Percentiles rank a stretch among this genome's conserved stretches.
Conservation (phyloP, 2,113 vertebrate genomes). For the Kryptolebias marmoratus region DNA sequence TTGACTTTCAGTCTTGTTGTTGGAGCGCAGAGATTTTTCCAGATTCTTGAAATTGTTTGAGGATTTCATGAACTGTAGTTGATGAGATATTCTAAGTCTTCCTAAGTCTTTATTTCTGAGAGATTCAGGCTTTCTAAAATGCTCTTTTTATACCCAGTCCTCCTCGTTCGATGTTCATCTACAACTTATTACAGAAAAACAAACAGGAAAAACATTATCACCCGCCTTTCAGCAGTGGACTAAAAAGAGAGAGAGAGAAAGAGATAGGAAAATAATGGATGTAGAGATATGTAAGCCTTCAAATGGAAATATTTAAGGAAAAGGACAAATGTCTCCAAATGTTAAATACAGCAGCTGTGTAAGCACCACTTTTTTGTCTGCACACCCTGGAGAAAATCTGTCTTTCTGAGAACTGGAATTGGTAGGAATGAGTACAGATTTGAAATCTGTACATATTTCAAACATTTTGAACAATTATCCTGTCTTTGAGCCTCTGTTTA, state of each 20-base stretch:
- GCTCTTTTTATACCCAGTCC: too few relatives aligned
- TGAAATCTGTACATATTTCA: not conserved
- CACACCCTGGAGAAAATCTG: not conserved
- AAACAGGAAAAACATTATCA: too few relatives aligned
- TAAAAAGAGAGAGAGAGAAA: not conserved
- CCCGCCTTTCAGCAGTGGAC: not conserved
- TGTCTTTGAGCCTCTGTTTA: not conserved
- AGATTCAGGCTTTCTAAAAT: too few relatives aligned
- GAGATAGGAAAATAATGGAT: not conserved
- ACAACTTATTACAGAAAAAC: too few relatives aligned
- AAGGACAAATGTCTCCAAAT: conserved; percentile 1
- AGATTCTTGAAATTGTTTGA: too few relatives aligned
- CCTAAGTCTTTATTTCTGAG: too few relatives aligned
- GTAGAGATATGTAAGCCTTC: not conserved
- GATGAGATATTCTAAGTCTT: too few relatives aligned
- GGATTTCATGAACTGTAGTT: too few relatives aligned
- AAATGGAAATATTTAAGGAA: conserved; percentile 25
- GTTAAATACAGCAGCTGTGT: not conserved
- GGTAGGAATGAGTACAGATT: not conserved
- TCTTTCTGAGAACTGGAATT: not conserved
- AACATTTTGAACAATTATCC: not conserved
- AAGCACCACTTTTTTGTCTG: not conserved
- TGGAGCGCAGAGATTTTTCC: too few relatives aligned
- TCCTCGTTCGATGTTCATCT: too few relatives aligned
- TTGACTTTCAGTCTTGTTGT: too few relatives aligned